Conservation (phyloP, 1,140 invertebrate genomes). For the Apis cerana region DNA sequence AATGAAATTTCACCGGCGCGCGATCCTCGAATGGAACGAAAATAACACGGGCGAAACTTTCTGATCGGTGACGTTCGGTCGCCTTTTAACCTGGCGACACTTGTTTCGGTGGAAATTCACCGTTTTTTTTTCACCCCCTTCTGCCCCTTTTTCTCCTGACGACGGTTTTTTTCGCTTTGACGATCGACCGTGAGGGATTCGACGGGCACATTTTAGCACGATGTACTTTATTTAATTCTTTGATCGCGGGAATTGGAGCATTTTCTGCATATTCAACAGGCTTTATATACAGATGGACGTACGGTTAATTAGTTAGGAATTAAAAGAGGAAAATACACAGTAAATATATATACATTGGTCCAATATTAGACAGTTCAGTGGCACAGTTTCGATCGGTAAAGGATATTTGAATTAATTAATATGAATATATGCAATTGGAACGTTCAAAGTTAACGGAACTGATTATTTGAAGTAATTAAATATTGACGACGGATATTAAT, state of each 20-base stretch:
- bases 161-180: background rate
- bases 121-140: no score
- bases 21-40: constrained; percentile 18
- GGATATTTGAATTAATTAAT: background rate
- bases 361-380: background rate
- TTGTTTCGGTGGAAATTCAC: no score
- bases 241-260: background rate
- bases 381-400: background rate
- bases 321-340: no score
- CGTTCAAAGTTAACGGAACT: background rate
- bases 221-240: background rate
- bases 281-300: background rate
- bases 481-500: background rate
- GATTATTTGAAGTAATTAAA: background rate
- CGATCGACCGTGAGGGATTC: background rate
- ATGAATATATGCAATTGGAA: background rate
- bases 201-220: background rate
- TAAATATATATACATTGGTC: background rate
- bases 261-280: background rate
- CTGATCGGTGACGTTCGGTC: background rate
- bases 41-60: background rate
- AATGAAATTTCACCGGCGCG: constrained; percentile 24
- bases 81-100: background rate
- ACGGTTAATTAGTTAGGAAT: background rate
- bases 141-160: no score